phyloP scores from a whole-genome alignment of 2,888 invertebrate genomes.

The Pristionchus mayeri region DNA sequence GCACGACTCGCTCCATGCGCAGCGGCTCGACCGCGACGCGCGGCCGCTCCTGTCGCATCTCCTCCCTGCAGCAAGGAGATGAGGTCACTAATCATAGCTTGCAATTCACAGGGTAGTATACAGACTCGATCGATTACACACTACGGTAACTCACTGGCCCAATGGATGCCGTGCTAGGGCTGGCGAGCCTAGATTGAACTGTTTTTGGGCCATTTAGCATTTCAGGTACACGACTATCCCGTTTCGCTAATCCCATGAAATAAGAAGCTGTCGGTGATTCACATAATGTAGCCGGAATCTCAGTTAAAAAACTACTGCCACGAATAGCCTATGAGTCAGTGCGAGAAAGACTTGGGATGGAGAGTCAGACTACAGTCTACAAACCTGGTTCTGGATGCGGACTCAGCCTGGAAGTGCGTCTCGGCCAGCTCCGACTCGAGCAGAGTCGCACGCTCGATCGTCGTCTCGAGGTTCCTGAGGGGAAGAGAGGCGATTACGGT shows the following conservation, averaged over 20 bases:
- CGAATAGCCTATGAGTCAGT: too few species aligned
- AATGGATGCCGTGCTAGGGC: neutral
- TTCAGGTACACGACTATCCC: too few species aligned
- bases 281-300: too few species aligned
- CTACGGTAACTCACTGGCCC: constrained; percentile 11
- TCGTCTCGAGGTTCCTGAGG: constrained; percentile 44
- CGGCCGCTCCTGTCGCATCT: constrained; percentile 43
- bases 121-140: too few species aligned
- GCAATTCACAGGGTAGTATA: too few species aligned
- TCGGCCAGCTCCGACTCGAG: constrained; percentile 50
- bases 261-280: too few species aligned
- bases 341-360: too few species aligned
- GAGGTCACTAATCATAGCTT: too few species aligned
- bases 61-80: constrained; percentile 47
- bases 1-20: constrained; percentile 39
- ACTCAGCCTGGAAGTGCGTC: constrained; percentile 43
- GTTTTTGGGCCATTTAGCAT: too few species aligned
- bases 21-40: constrained; percentile 49
- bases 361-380: neutral
- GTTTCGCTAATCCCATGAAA: too few species aligned
- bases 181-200: neutral
- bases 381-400: constrained; percentile 40
- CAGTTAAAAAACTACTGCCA: too few species aligned
- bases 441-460: constrained; percentile 44
- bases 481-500: neutral